Percentiles rank a stretch among this genome's conserved stretches.
phyloP scores from a whole-genome alignment of 2,797 vertebrate species.

The Harpagifer antarcticus region DNA sequence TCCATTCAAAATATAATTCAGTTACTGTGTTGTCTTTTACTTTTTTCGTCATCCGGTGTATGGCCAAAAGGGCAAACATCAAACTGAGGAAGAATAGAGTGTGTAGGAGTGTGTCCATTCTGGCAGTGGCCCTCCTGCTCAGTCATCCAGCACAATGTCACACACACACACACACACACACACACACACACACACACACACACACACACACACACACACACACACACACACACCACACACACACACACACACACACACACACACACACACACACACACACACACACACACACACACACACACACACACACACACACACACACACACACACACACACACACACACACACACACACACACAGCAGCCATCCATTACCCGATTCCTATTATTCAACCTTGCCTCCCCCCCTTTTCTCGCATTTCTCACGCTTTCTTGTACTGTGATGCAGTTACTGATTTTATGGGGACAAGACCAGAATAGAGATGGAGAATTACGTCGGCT shows the following conservation, averaged over 20 bases:
- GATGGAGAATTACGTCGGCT: constrained; percentile 45
- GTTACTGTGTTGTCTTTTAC: constrained; percentile 62
- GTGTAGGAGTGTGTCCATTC: constrained; percentile 47
- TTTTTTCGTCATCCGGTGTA: constrained; percentile 53
- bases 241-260: constrained; percentile 10
- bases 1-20: constrained; percentile 65
- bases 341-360: constrained; percentile 16
- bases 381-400: constrained; percentile 40
- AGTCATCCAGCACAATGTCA: constrained; percentile 42
- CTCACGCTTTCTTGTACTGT: constrained; percentile 58
- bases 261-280: background rate
- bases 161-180: constrained; percentile 9
- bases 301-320: constrained; percentile 14
- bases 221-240: constrained; percentile 5
- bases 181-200: constrained; percentile 10
- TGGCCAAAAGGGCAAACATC: constrained; percentile 69
- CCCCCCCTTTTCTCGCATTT: constrained; percentile 48
- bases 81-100: constrained; percentile 51
- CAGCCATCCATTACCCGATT: constrained; percentile 59
- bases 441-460: constrained; percentile 41
- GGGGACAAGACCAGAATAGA: constrained; percentile 46
- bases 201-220: background rate
- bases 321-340: constrained; percentile 14
- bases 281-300: background rate
- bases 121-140: constrained; percentile 28